phyloP scores from a whole-genome alignment of 2,797 vertebrate species.

The Clarias laeviceps region DNA sequence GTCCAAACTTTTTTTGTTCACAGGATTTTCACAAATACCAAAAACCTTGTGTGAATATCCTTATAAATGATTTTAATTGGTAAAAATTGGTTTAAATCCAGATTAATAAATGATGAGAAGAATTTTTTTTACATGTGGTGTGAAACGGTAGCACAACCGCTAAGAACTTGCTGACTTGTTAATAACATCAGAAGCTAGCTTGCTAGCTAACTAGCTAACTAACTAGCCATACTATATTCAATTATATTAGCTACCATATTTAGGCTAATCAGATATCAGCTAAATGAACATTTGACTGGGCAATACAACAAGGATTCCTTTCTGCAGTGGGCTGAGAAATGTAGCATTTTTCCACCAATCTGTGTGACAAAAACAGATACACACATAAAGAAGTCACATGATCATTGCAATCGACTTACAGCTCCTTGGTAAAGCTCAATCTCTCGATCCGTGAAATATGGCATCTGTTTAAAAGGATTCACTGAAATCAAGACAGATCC shows the following conservation, averaged over 20 bases:
- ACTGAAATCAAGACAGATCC: conserved; percentile 93
- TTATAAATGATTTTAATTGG: not conserved
- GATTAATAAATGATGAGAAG: not conserved
- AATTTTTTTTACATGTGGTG: not conserved
- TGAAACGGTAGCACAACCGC: not conserved
- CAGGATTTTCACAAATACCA: not conserved
- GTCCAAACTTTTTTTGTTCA: not conserved
- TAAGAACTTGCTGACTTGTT: not conserved
- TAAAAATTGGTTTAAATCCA: not conserved
- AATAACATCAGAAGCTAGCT: too few relatives aligned
- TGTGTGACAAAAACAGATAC: not conserved
- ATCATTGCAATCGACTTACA: conserved; percentile 74
- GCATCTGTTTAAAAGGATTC: conserved; percentile 99
- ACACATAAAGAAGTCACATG: not conserved
- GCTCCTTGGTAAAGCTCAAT: conserved; percentile 95
- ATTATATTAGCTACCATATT: not conserved
- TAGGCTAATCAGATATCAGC: not conserved
- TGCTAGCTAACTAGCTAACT: not conserved
- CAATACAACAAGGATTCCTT: not conserved
- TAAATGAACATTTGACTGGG: not conserved
- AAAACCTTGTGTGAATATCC: not conserved
- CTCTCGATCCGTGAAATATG: conserved; percentile 93
- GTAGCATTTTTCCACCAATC: not conserved
- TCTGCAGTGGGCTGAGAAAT: not conserved
- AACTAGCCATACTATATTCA: not conserved